A percentile compares a stretch with the other conserved stretches of the same genome.
phyloP scores from a whole-genome alignment of 2,113 vertebrate species.

The Bubalus kerabau region DNA sequence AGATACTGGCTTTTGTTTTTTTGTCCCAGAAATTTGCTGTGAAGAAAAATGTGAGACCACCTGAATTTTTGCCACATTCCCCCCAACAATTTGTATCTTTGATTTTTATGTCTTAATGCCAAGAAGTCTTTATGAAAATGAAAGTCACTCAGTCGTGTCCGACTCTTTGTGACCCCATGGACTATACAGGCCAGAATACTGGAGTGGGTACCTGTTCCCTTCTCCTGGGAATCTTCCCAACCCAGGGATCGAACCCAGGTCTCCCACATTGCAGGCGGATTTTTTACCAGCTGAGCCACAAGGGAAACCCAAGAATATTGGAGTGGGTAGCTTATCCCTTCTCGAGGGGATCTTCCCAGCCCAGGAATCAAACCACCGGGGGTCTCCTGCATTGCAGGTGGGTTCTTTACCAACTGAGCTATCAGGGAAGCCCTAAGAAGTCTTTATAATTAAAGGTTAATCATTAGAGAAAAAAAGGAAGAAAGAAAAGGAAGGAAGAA shows the following conservation, averaged over 20 bases:
- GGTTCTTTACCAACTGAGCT: neutral
- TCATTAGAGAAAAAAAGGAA: neutral
- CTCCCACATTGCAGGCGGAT: neutral
- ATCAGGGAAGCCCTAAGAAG: neutral
- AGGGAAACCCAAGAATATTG: neutral
- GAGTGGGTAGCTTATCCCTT: neutral
- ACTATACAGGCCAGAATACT: neutral
- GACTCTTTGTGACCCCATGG: neutral
- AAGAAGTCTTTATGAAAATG: neutral
- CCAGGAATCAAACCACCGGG: neutral
- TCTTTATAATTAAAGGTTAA: neutral
- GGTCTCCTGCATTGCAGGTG: neutral
- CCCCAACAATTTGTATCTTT: neutral
- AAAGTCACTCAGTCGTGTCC: rapidly evolving
- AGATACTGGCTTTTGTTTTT: neutral
- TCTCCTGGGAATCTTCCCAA: neutral
- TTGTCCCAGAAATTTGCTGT: neutral
- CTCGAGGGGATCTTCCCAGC: neutral
- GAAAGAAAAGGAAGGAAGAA: neutral
- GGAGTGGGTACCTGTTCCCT: neutral
- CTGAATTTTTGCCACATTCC: neutral
- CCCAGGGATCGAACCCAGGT: neutral
- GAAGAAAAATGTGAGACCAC: neutral
- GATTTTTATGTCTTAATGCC: neutral
- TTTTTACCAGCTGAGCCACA: neutral